phyloP scores from a whole-genome alignment of 2,113 vertebrate genomes.

The Talpa occidentalis region DNA sequence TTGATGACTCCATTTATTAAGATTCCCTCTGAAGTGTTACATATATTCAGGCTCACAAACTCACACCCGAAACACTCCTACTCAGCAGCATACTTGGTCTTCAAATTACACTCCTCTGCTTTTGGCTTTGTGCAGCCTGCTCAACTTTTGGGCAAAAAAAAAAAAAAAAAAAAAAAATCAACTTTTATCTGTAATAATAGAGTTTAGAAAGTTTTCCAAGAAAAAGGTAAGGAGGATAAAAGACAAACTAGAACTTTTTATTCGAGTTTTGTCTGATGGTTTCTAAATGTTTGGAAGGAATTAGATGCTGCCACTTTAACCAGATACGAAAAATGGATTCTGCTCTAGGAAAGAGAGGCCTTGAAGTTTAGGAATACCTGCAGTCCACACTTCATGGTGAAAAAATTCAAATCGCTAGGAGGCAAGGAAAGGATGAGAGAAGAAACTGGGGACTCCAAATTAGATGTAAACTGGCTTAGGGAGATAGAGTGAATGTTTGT shows the following conservation, averaged over 20 bases:
- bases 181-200: background rate
- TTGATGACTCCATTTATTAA: constrained; percentile 50
- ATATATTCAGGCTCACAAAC: constrained; percentile 43
- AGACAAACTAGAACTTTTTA: background rate
- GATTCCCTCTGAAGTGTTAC: constrained; percentile 6
- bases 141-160: background rate
- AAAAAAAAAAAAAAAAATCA: background rate
- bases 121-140: constrained; percentile 46
- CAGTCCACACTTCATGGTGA: background rate
- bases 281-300: background rate
- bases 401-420: background rate
- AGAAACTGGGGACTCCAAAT: background rate
- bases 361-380: background rate
- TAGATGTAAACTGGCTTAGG: background rate
- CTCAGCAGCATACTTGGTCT: constrained; percentile 27
- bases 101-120: constrained; percentile 44
- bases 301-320: background rate
- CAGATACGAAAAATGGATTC: background rate
- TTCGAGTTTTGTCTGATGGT: background rate
- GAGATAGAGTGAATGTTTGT: background rate
- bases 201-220: background rate
- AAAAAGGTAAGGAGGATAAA: background rate
- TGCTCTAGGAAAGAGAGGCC: background rate
- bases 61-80: constrained; percentile 41
- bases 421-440: background rate